Base-by-base conservation (phyloP, 1,140 invertebrate species). In the Wasmannia auropunctata region DNA sequence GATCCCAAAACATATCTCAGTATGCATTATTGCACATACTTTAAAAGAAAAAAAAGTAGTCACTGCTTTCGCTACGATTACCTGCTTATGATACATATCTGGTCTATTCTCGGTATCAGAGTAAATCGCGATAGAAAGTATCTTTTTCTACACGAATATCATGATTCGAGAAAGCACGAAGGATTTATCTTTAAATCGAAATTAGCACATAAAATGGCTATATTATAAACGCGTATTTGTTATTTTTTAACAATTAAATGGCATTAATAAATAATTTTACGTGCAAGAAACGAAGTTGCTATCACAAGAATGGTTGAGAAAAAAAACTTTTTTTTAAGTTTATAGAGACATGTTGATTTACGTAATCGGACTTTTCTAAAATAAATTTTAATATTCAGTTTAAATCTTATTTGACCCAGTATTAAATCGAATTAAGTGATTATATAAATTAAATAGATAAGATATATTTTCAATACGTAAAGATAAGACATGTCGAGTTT, bases 61-160 rank as follows among this genome's bases (percentile, higher is more conserved):
- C 25, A 43, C 25, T 83, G 54, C 79, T 83, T 83, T 83, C 79
- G 67, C 79, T 72, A 58, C 1, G 16, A 83, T 83, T 83, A 74
- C 14, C 6, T 72, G 28, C 4, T 72, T 76, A 63, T 22, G 67
- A 83, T 74, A 58, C 28, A 31, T 74, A 74, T 58, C 79, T 72
- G 25, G 40, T 58, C n/a, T 72, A 43, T 40, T 70, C 79, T 72
- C 25, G 34, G 16, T 56, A 72, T 54, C 62, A 7, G 31, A 76
- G 31, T 46, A 74, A 58, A 72, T 80, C 34, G 43, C n/a, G 11
- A 80, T 83, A 40, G 67, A 83, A 83, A 83, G 67, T 83, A 58
- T n/a, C 25, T 43, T 74, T 58, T 74, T 58, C 67, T 37, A 58
- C 34, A 34, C 37, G 28, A 74, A 16, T 46, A 43, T 19, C 56